Percentiles rank a stretch among this genome's conserved stretches.
phyloP scores from a whole-genome alignment of 2,797 vertebrate genomes.

The Euthynnus affinis region DNA sequence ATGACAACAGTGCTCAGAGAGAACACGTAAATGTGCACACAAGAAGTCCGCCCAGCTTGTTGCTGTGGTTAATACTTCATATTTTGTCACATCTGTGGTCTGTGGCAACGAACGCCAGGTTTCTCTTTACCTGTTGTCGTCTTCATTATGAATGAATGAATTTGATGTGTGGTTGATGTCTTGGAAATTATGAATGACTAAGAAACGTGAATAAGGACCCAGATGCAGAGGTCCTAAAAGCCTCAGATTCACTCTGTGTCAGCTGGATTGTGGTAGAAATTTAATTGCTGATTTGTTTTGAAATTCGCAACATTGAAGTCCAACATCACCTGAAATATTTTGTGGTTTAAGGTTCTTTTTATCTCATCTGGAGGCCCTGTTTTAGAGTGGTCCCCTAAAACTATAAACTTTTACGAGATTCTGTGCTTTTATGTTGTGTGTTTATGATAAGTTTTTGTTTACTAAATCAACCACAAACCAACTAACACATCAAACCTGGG shows the following conservation, averaged over 20 bases:
- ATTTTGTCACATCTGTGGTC: not conserved
- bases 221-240: too few relatives aligned
- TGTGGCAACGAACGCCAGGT: not conserved
- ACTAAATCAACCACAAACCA: not conserved
- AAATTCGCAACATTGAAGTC: not conserved
- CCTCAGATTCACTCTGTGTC: not conserved
- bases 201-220: not conserved
- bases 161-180: not conserved
- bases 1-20: not conserved
- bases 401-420: not conserved
- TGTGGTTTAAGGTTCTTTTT: not conserved
- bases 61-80: not conserved
- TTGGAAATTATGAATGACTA: not conserved
- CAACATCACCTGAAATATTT: not conserved
- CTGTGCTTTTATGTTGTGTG: not conserved
- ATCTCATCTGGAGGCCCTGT: not conserved
- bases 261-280: not conserved
- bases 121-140: not conserved
- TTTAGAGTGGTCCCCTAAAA: not conserved
- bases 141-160: not conserved
- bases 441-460: too few relatives aligned
- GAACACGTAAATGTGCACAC: too few relatives aligned
- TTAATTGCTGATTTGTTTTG: not conserved
- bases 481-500: too few relatives aligned
- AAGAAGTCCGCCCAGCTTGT: too few relatives aligned